Percentiles rank a stretch among this genome's conserved stretches.
Conservation (phyloP, 1,140 invertebrate genomes). For the Antheraea pernyi region DNA sequence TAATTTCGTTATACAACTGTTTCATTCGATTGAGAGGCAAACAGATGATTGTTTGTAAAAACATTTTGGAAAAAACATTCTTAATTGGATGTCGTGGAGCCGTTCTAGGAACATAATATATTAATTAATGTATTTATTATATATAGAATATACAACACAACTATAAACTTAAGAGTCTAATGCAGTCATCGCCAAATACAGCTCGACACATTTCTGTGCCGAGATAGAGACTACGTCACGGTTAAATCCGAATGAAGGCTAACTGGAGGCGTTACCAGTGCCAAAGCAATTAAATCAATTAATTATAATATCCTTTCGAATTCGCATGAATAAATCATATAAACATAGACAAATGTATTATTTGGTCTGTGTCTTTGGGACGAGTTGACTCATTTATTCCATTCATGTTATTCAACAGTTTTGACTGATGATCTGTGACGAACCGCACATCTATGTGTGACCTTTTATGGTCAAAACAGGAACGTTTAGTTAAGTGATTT, state of each 20-base stretch:
- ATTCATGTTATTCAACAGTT: background rate
- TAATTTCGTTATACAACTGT: no score
- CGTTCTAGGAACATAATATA: no score
- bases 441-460: background rate
- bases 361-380: slow-evolving; percentile 7
- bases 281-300: slow-evolving; percentile 67
- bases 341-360: slow-evolving; percentile 10
- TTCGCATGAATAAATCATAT: slow-evolving; percentile 37
- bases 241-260: slow-evolving; percentile 71
- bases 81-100: no score
- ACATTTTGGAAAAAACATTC: no score
- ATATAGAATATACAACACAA: background rate
- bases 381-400: slow-evolving; percentile 2
- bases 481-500: background rate
- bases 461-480: background rate
- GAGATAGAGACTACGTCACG: slow-evolving; percentile 57
- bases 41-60: no score
- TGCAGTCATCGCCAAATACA: slow-evolving; percentile 59
- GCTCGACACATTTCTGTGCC: slow-evolving; percentile 50
- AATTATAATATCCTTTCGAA: slow-evolving; percentile 66
- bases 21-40: no score
- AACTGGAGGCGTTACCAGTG: slow-evolving; percentile 63
- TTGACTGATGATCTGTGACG: background rate
- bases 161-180: slow-evolving; percentile 36
- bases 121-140: background rate